Conservation (phyloP, 2,113 vertebrate genomes). For the Stegastes partitus region DNA sequence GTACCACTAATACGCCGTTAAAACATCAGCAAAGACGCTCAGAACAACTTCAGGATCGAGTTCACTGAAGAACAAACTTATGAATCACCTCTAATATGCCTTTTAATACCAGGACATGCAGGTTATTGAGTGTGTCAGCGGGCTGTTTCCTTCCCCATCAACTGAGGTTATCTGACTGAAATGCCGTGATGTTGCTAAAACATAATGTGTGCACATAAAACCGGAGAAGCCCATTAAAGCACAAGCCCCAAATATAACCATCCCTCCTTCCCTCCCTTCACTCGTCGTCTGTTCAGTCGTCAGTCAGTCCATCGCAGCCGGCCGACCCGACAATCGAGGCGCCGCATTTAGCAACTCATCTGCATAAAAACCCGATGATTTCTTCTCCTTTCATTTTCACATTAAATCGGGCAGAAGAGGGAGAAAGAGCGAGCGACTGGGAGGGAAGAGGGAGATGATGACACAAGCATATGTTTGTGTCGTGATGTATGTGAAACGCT, state of each 20-base stretch:
- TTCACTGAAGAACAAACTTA: too few species aligned
- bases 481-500: constrained; percentile 41
- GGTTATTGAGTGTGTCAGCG: too few species aligned
- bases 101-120: too few species aligned
- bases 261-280: neutral
- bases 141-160: too few species aligned
- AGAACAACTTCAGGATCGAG: too few species aligned
- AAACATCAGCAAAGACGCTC: too few species aligned
- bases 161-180: too few species aligned
- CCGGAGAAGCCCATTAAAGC: neutral
- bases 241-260: neutral
- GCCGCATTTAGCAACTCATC: constrained; percentile 76
- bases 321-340: constrained; percentile 20
- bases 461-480: neutral
- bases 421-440: constrained; percentile 14
- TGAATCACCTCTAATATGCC: too few species aligned
- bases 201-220: too few species aligned
- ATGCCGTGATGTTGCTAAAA: too few species aligned
- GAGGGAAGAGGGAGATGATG: constrained; percentile 11
- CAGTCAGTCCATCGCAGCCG: constrained; percentile 6
- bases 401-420: constrained; percentile 44
- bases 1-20: too few species aligned
- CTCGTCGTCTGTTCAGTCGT: neutral
- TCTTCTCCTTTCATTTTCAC: constrained; percentile 64
- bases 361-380: constrained; percentile 77